Percentiles rank a stretch among this genome's conserved stretches.
phyloP scores from a whole-genome alignment of 1,140 invertebrate species.

The honey bee (Apis mellifera) region DNA sequence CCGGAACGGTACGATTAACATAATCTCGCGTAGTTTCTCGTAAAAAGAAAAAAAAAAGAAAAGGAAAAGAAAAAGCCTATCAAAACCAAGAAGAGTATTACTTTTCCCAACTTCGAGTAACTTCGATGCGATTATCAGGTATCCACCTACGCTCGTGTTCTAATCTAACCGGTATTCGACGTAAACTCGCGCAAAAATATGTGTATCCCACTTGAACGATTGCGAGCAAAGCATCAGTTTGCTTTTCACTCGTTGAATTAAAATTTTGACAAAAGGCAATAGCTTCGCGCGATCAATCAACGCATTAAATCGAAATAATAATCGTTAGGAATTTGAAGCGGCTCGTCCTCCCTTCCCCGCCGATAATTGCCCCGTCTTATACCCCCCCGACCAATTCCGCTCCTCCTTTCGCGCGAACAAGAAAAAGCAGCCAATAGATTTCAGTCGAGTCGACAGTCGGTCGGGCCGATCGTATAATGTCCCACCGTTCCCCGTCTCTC shows the following conservation, averaged over 20 bases:
- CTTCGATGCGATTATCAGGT: too few species aligned
- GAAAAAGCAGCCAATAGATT: conserved; percentile 55
- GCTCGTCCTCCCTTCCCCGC: conserved; percentile 25
- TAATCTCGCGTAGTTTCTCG: not conserved
- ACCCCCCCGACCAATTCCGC: conserved; percentile 18
- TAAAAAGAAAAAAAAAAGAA: too few species aligned
- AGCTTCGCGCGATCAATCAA: not conserved
- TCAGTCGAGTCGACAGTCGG: conserved; percentile 35
- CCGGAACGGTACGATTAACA: conserved; percentile 2
- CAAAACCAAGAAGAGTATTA: not conserved
- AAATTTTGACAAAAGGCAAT: conserved; percentile 21
- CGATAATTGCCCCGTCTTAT: conserved; percentile 58
- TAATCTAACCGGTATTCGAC: too few species aligned
- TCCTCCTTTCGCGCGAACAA: conserved; percentile 25
- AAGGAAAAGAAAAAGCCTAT: not conserved
- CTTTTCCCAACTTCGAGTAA: too few species aligned
- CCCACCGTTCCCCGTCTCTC: not conserved
- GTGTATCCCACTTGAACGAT: too few species aligned
- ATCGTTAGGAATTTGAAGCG: conserved; percentile 49
- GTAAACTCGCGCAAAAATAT: too few species aligned
- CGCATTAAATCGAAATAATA: conserved; percentile 46
- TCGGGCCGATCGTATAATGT: conserved; percentile 50
- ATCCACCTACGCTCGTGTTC: too few species aligned
- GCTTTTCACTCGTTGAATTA: conserved; percentile 27
- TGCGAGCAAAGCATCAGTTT: too few species aligned